Base-by-base conservation (phyloP, 2,888 invertebrate genomes). In the Andrena camellia region DNA sequence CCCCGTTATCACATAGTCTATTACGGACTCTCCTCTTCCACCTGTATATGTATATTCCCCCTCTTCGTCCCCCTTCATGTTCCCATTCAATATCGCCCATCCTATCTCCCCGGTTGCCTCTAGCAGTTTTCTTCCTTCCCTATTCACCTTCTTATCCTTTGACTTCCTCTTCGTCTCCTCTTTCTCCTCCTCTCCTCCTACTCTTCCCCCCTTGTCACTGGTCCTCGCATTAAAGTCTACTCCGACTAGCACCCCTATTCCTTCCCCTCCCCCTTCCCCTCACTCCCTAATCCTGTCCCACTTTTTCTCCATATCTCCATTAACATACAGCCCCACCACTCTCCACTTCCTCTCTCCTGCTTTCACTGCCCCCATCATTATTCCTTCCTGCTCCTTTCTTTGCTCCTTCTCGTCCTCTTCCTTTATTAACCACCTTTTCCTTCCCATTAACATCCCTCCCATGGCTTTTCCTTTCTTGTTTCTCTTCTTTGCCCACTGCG, bases 181-280 rank as follows among this genome's bases (percentile, higher is more conserved):
- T 20, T 52, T 20, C 20, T 20, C 52, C 8, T 52, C 52, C 52
- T 52, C 13, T 2, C 13, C 35, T 13, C 35, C 35, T 42, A 42
- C 13, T 42, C 35, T 13, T 42, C 35, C 13, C 10, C 52, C 52
- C 20, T 52, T 20, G 6, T 20, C 17, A 7, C 52, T 7, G n/a
- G 52, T 52, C 20, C 52, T 52, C 20, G 57, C 57, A 57, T 26
- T 57, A 10, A 57, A 57, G 48, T 57, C 57, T 23, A 26, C 57
- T 23, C 52, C 17, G 2, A 42, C 35, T 0, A 42, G 0, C 35
- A 42, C 52, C 52, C 57, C 26, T 57, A 57, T 57, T 57, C 57
- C 57, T 57, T 57, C 7, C 4, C 20, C 57, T 23, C 57, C 57
- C 0, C 8, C 57, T 8, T 57, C 23, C 23, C 6, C 23, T 26